Evolutionary conservation across 2,113 vertebrate species (phyloP), one percentile per base, ranked within the genome.

Genomic region (Lynx canadensis): DNA sequence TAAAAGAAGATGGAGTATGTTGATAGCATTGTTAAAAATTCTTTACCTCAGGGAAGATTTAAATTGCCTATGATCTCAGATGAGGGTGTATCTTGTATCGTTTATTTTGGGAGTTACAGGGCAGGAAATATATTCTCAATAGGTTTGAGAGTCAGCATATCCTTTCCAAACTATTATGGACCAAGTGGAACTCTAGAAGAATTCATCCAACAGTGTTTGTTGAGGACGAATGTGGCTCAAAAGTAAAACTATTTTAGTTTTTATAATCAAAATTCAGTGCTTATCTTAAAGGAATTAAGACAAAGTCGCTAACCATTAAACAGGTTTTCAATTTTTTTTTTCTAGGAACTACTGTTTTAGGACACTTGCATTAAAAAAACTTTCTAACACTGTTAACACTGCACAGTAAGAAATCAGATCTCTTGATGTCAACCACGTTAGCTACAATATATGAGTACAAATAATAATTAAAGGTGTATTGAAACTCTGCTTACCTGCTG

Each of bases 201-300:
- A 89, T 79, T 65, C n/a, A 69, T 85, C 63, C 41, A 94, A 2
- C 38, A 63, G 0, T 69, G 23, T 78, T 87, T 96, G 45, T 96
- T 89, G 45, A 73, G 23, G 33, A 87, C 23, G 68, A 60, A 18
- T 33, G 3, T 92, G 38, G 94, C 71, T 41, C 25, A 5, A 89
- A 96, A 96, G 60, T 81, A 84, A 89, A 95, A 15, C 82, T 82
- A 14, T 41, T 86, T 57, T 69, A 69, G 31, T 87, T 89, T 97
- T 91, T 89, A 84, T 71, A 31, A 85, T 93, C 50, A 68, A 95
- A 90, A 93, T 57, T 92, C 48, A 50, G 21, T 82, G 48, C n/a
- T 93, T 83, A 80, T 60, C 73, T 91, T 96, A 89, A 93, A 80
- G 65, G 93, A 92, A 66, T 41, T 76, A 74, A 96, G 11, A 69